Conservation (phyloP, 2,888 invertebrate genomes). For the Netelia inedita region DNA sequence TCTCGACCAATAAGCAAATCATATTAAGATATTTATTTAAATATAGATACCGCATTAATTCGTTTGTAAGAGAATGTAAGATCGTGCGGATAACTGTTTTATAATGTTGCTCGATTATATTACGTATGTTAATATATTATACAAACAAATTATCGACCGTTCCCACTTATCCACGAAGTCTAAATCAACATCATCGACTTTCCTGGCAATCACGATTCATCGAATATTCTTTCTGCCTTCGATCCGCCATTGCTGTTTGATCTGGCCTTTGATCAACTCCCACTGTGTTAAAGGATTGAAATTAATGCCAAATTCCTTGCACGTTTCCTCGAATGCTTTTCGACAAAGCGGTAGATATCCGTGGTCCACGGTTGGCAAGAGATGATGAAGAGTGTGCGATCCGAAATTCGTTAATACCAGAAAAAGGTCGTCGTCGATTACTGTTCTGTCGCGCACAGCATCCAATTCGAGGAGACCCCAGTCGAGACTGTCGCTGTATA, state of each 20-base stretch:
- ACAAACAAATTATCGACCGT: background rate
- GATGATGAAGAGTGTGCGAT: constrained; percentile 92
- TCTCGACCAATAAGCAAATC: background rate
- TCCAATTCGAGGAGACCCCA: constrained; percentile 93
- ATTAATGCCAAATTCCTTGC: constrained; percentile 88
- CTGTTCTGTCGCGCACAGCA: constrained; percentile 90
- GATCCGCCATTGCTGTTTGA: constrained; percentile 87
- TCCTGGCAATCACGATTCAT: constrained; percentile 35
- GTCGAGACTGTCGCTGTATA: constrained; percentile 87
- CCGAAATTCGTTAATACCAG: constrained; percentile 91
- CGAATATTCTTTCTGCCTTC: constrained; percentile 81
- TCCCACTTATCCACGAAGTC: background rate
- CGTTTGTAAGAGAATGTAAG: background rate
- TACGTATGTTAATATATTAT: background rate
- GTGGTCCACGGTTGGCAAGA: constrained; percentile 93
- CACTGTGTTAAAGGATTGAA: constrained; percentile 85
- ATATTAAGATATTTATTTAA: background rate
- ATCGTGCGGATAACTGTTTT: background rate
- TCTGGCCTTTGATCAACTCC: constrained; percentile 89
- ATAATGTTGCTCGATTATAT: background rate
- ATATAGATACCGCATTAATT: background rate
- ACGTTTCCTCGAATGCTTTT: constrained; percentile 88
- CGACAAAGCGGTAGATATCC: constrained; percentile 89
- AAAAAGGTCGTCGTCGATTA: constrained; percentile 89
- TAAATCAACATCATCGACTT: background rate